Base-by-base conservation (phyloP, 2,888 invertebrate species). In the Halictus quadricinctus region DNA sequence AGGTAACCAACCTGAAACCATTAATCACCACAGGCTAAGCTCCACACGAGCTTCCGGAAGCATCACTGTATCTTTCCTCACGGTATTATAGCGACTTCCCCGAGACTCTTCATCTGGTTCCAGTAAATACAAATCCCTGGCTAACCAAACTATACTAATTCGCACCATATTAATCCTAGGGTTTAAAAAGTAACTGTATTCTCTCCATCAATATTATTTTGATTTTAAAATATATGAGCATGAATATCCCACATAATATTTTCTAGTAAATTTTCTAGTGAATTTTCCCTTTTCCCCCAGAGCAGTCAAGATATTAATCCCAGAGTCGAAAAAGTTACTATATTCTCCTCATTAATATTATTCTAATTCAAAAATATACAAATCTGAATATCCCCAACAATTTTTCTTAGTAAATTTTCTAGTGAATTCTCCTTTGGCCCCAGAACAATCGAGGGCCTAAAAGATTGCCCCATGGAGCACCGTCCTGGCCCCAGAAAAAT, bases 1-100 rank as follows among this genome's bases (percentile, higher is more conserved):
- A 64, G 64, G 64, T 64, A 29, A 64, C 64, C 64, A 64, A 29
- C 29, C 64, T 2, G 64, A 64, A 64, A 18, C 64, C 72, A 72
- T 41, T 41, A 72, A 46, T 72, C 72, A 46, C 46, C 41, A 15
- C 29, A 64, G 29, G 18, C 64, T 64, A 29, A 36, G 8, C 18
- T 18, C 18, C 36, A 64, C 29, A 64, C 64, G 18, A 64, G 64
- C 8, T 29, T 64, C 64, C 29, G 29, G 6, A 29, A 29, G 29
- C 29, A 64, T 64, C 25, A 18, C 0, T 18, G 18, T 29, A 64
- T 64, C 64, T 64, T 18, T 64, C 15, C 29, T 29, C 15, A 1
- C 29, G 29, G 15, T 29, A 36, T 36, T 18, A n/a, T 29, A 64
- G 29, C 7, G 18, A 64, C 15, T 29, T 64, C 1, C 15, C 3